Evolutionary conservation across 2,797 vertebrate genomes (phyloP).

Genomic region (Cuniculus paca): DNA sequence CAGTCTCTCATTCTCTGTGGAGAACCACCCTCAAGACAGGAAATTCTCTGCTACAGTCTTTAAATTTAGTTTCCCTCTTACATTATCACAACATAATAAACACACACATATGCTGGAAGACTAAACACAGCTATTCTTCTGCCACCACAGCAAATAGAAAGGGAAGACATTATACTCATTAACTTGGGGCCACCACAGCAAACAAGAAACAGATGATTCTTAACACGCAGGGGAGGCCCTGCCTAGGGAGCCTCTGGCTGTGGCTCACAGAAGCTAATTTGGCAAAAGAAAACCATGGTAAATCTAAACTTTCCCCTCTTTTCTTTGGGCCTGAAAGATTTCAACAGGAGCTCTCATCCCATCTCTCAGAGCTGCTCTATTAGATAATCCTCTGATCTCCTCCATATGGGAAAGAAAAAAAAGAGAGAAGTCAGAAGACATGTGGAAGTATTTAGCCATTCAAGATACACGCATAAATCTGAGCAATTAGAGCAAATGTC

Average conservation of each 20-base stretch:
- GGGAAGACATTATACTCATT: background rate
- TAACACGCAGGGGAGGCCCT: background rate
- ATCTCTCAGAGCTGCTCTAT: background rate
- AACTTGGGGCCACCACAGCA: background rate
- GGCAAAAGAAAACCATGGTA: background rate
- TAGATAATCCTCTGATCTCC: background rate
- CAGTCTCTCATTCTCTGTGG: background rate
- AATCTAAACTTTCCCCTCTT: background rate
- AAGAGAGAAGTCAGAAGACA: background rate
- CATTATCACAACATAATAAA: background rate
- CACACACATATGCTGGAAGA: background rate
- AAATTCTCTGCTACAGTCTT: background rate
- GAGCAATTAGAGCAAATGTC: conserved; percentile 31
- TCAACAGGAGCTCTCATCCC: background rate
- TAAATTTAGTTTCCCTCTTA: background rate
- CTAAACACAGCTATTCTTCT: background rate
- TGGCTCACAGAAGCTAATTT: background rate
- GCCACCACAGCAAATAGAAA: background rate
- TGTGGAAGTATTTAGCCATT: conserved; percentile 37
- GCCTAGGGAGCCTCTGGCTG: background rate
- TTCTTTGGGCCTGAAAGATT: background rate
- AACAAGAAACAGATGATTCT: background rate
- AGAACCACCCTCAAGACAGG: background rate
- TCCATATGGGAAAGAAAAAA: background rate
- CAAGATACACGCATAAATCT: background rate